A percentile compares a stretch with the other conserved stretches of the same genome.
phyloP scores from a whole-genome alignment of 2,888 invertebrate genomes.

The Drosophila kokeensis region DNA sequence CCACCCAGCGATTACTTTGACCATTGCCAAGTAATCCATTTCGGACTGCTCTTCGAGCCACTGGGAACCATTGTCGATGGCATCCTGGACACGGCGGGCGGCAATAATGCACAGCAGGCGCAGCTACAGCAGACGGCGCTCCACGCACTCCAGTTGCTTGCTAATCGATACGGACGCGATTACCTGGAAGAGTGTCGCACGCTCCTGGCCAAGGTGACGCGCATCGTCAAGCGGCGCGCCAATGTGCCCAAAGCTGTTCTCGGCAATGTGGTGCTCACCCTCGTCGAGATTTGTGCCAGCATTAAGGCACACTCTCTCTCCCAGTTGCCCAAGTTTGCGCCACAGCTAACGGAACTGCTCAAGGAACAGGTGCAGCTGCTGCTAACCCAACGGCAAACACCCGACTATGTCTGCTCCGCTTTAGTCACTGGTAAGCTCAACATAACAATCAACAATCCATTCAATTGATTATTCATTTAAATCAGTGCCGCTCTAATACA shows the following conservation, averaged over 20 bases:
- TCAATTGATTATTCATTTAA: not conserved
- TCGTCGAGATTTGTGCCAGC: slow-evolving; percentile 88
- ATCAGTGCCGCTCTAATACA: not conserved
- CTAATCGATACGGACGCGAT: slow-evolving; percentile 89
- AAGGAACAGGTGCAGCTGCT: slow-evolving; percentile 87
- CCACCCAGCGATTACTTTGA: slow-evolving; percentile 88
- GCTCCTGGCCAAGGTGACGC: slow-evolving; percentile 89
- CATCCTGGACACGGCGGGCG: slow-evolving; percentile 82
- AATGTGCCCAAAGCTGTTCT: slow-evolving; percentile 85
- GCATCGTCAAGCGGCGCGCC: slow-evolving; percentile 81
- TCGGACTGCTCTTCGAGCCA: slow-evolving; percentile 88
- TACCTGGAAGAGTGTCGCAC: slow-evolving; percentile 90
- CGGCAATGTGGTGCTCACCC: slow-evolving; percentile 90
- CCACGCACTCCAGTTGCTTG: slow-evolving; percentile 92
- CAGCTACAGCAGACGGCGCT: slow-evolving; percentile 92
- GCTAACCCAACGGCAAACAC: slow-evolving; percentile 58
- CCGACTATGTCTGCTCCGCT: slow-evolving; percentile 80
- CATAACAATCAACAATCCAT: not conserved
- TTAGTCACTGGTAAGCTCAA: slow-evolving; percentile 87
- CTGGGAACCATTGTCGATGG: slow-evolving; percentile 87
- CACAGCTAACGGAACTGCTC: slow-evolving; percentile 89
- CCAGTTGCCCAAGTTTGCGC: slow-evolving; percentile 92
- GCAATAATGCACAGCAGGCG: slow-evolving; percentile 85
- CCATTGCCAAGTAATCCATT: slow-evolving; percentile 85
- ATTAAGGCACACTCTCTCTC: slow-evolving; percentile 91